Conservation (phyloP, 1,140 invertebrate species). For the Eulimnadia texana region DNA sequence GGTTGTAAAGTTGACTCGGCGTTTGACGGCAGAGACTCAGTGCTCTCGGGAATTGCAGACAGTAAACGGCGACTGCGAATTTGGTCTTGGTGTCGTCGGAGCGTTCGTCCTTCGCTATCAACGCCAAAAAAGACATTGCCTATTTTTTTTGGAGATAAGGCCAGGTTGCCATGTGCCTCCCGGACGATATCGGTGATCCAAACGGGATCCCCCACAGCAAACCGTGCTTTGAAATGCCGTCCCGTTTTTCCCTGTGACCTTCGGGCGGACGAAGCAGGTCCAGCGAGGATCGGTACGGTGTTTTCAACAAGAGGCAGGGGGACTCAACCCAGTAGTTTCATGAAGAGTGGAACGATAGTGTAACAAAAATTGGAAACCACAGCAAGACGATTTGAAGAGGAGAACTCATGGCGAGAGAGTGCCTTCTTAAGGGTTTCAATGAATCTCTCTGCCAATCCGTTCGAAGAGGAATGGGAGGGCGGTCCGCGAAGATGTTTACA, state of each 20-base stretch:
- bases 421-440: conserved; percentile 14
- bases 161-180: neutral
- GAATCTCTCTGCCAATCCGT: conserved; percentile 13
- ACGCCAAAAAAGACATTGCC: neutral
- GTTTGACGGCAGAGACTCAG: too few species aligned
- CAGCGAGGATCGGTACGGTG: conserved; percentile 5
- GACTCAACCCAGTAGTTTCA: conserved; percentile 16
- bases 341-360: conserved; percentile 19
- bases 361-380: conserved; percentile 16
- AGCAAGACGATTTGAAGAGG: conserved; percentile 1
- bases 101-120: neutral
- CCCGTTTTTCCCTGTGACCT: neutral
- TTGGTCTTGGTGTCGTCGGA: neutral
- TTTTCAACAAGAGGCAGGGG: conserved; percentile 16
- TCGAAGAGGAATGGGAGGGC: conserved; percentile 13
- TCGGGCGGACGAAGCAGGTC: conserved; percentile 15
- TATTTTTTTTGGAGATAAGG: too few species aligned
- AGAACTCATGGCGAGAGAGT: neutral
- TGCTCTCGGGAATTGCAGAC: too few species aligned
- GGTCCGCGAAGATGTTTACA: conserved; percentile 23
- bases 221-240: neutral
- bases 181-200: neutral
- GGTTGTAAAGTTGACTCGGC: too few species aligned
- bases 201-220: neutral
- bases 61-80: neutral